These are phyloP conservation scores for Lycaena phlaeas DNA, from an alignment of 2,888 invertebrate genomes.

Conservation along the genomic window DNA sequence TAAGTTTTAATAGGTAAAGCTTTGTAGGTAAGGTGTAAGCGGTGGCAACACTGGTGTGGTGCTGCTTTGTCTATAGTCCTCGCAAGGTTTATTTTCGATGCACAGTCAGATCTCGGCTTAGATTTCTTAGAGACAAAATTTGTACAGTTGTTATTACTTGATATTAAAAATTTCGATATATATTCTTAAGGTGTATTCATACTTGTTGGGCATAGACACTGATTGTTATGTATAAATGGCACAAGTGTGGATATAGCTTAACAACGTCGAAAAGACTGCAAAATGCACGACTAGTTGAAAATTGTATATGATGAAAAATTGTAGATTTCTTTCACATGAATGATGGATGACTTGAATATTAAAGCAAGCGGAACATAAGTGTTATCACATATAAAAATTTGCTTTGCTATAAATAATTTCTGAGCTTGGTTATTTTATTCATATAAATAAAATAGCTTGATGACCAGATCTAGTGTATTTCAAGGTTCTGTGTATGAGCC, in stretches of 20 bases:
- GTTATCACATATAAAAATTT: constrained; percentile 6
- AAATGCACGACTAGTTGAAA: constrained; percentile 8
- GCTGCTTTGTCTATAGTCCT: constrained; percentile 13
- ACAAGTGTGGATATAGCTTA: background rate
- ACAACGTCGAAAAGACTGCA: constrained; percentile 4
- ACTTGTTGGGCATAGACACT: background rate
- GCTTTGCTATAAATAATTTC: no score
- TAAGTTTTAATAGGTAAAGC: constrained; percentile 8
- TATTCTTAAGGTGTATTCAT: background rate
- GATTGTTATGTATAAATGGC: background rate
- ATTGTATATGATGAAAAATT: constrained; percentile 6
- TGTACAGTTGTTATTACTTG: constrained; percentile 34
- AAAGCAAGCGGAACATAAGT: background rate
- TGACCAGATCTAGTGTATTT: background rate
- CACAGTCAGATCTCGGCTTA: constrained; percentile 14
- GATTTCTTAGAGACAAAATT: constrained; percentile 14
- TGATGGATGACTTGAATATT: constrained; percentile 1
- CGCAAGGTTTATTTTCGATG: constrained; percentile 12
- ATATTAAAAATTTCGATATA: constrained; percentile 22
- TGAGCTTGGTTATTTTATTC: background rate
- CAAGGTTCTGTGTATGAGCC: background rate
- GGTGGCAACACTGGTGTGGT: constrained; percentile 14
- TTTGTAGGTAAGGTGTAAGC: constrained; percentile 4
- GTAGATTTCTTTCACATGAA: background rate
- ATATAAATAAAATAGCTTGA: no score